phyloP scores from a whole-genome alignment of 2,797 vertebrate species.

The Enteromius treurensis region DNA sequence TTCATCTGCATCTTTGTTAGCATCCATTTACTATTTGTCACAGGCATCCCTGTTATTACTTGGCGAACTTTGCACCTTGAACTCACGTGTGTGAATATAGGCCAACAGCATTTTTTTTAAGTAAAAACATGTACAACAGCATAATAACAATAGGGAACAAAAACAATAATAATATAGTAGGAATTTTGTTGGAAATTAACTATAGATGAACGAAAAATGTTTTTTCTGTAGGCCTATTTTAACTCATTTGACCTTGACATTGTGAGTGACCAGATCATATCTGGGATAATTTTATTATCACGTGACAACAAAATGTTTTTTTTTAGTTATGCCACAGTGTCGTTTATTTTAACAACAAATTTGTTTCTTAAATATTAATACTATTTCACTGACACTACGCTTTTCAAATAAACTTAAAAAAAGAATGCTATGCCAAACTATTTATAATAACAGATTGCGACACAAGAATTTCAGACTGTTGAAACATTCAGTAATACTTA shows the following conservation, averaged over 20 bases:
- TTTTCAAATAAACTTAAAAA: background rate
- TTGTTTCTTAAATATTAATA: background rate
- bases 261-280: background rate
- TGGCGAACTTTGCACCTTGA: background rate
- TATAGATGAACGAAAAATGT: background rate
- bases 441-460: background rate
- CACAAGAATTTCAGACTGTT: background rate
- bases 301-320: background rate
- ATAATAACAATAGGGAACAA: background rate
- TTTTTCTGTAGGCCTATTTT: background rate
- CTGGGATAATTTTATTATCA: background rate
- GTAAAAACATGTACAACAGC: no score
- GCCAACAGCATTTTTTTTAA: background rate
- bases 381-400: background rate
- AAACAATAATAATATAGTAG: background rate
- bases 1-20: slow-evolving; percentile 22
- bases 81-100: background rate
- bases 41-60: background rate
- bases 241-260: background rate
- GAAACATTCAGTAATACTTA: background rate
- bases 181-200: background rate
- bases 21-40: background rate
- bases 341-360: background rate
- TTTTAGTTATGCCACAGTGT: background rate
- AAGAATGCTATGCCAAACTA: background rate